Evolutionary conservation across 2,113 vertebrate species (phyloP).

Genomic region (Bettongia penicillata): DNA sequence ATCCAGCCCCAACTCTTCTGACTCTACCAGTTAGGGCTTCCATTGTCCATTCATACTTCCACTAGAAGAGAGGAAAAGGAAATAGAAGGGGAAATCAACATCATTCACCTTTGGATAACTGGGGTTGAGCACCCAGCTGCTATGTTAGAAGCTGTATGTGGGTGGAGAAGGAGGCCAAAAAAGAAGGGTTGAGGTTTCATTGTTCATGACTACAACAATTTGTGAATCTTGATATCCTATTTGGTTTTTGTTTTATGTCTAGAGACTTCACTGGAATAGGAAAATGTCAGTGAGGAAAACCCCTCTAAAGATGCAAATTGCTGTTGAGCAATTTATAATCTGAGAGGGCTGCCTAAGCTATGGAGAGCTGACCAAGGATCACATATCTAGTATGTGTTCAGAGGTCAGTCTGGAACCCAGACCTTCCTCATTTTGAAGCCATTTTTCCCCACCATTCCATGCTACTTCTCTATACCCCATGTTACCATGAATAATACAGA

Average conservation of each 20-base stretch:
- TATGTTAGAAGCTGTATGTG: not conserved
- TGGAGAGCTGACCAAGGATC: not conserved
- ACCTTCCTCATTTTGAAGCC: not conserved
- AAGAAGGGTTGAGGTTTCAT: not conserved
- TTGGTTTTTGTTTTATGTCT: not conserved
- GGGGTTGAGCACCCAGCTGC: not conserved
- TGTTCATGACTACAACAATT: not conserved
- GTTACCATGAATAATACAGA: not conserved
- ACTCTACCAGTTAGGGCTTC: not conserved
- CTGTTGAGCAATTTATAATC: not conserved
- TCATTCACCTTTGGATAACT: not conserved
- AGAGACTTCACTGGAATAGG: not conserved
- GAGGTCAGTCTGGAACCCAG: not conserved
- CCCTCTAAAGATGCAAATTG: not conserved
- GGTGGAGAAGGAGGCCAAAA: not conserved
- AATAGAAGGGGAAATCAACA: constrained; percentile 28
- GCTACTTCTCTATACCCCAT: not conserved
- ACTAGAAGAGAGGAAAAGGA: constrained; percentile 1
- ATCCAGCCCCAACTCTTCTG: not conserved
- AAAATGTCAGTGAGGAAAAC: not conserved
- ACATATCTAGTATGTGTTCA: not conserved
- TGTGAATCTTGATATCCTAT: not conserved
- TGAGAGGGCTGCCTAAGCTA: not conserved
- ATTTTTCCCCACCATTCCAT: not conserved
- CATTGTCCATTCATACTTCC: not conserved